Evolutionary conservation across 2,797 vertebrate genomes (phyloP).

Genomic region (Antennarius maculatus): DNA sequence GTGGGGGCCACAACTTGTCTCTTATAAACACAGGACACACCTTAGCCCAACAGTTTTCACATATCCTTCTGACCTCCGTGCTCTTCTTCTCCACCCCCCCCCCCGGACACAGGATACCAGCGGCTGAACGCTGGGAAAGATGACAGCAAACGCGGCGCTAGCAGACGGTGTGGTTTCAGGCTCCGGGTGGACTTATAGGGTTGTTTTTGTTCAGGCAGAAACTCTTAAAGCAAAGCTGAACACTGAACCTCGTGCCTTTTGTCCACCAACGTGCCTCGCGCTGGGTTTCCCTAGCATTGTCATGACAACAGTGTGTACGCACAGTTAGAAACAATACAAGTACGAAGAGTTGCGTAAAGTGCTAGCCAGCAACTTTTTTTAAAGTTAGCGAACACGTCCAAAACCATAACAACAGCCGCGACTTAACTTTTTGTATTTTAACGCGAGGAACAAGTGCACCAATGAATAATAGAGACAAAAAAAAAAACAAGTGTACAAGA

Average conservation of each 20-base stretch:
- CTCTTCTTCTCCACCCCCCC: constrained; percentile 35
- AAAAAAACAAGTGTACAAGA: constrained; percentile 25
- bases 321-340: constrained; percentile 65
- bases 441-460: constrained; percentile 49
- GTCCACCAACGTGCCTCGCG: constrained; percentile 70
- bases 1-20: constrained; percentile 66
- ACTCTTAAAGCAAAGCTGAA: constrained; percentile 15
- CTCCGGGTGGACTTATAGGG: not conserved
- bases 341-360: constrained; percentile 31
- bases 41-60: constrained; percentile 64
- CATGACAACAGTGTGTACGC: constrained; percentile 81
- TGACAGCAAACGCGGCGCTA: not conserved
- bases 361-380: constrained; percentile 25
- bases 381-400: not conserved
- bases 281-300: constrained; percentile 77
- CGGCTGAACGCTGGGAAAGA: not conserved
- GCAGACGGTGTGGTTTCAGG: not conserved
- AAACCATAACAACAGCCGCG: not conserved
- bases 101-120: constrained; percentile 28
- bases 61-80: constrained; percentile 57
- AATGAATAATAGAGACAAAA: constrained; percentile 2
- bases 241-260: constrained; percentile 62
- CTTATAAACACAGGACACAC: constrained; percentile 78
- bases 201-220: not conserved
- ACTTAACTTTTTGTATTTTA: not conserved